A percentile compares a stretch with the other conserved stretches of the same genome.
phyloP scores from a whole-genome alignment of 2,113 vertebrate species.

The Xenus cinereus region DNA sequence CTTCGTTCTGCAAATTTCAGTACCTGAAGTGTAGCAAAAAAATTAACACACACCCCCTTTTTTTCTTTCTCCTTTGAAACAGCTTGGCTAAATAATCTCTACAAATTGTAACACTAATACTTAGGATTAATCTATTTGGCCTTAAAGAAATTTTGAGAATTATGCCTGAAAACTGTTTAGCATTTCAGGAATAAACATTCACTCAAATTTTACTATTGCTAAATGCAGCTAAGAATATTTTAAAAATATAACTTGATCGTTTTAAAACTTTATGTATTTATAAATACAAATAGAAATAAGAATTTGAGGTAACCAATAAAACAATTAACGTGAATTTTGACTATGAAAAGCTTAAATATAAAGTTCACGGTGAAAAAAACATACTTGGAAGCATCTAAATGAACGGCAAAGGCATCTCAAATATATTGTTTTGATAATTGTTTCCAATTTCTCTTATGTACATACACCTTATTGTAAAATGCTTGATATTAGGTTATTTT shows the following conservation, averaged over 20 bases:
- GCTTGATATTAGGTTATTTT: background rate
- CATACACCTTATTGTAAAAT: background rate
- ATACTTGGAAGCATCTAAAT: background rate
- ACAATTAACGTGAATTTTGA: background rate
- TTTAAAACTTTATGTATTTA: background rate
- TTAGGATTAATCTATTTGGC: background rate
- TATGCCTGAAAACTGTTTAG: background rate
- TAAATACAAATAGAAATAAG: background rate
- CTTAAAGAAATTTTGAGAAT: background rate
- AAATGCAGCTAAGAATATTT: background rate
- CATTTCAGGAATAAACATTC: background rate
- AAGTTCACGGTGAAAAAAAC: background rate
- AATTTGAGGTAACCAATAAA: background rate
- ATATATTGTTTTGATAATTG: background rate
- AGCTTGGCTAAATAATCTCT: background rate
- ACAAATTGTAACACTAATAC: background rate
- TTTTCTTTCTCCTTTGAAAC: background rate
- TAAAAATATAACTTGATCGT: background rate
- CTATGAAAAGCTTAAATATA: background rate
- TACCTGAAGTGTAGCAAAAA: background rate
- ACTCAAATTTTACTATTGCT: background rate
- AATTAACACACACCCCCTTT: rapidly evolving
- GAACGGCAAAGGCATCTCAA: background rate
- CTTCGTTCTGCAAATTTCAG: background rate
- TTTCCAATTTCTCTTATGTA: background rate